Percentiles rank a stretch among this genome's conserved stretches.
Evolutionary conservation across 2,113 vertebrate species (phyloP).

Genomic region (Struthio camelus): DNA sequence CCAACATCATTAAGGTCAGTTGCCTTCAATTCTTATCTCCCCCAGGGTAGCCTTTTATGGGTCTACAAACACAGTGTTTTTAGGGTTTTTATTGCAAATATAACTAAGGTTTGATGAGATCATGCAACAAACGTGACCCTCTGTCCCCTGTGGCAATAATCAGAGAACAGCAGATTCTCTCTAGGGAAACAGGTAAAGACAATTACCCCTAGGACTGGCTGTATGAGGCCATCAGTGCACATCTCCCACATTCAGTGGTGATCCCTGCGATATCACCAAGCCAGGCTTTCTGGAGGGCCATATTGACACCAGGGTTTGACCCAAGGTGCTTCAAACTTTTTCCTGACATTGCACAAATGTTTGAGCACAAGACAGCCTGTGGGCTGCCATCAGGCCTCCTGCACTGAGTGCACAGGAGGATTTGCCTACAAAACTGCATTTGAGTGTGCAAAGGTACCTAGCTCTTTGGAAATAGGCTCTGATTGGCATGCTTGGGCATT

Average conservation of each 20-base stretch:
- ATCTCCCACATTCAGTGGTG: not conserved
- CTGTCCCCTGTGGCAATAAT: not conserved
- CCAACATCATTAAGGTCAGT: slow-evolving; percentile 12
- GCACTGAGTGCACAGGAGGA: not conserved
- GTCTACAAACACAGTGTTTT: not conserved
- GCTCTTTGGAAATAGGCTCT: not conserved
- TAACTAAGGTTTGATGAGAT: not conserved
- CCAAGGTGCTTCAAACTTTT: not conserved
- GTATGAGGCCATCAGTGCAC: not conserved
- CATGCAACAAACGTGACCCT: not conserved
- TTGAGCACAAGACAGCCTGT: not conserved
- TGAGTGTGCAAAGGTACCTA: not conserved
- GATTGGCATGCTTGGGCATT: not conserved
- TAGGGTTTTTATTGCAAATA: not conserved
- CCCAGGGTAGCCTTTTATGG: slow-evolving; percentile 37
- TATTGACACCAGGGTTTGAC: not conserved
- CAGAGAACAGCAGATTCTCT: not conserved
- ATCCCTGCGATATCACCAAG: fast-evolving
- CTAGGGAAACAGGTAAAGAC: not conserved
- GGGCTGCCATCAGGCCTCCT: not conserved
- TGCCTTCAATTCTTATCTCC: slow-evolving; percentile 33
- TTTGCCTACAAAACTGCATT: not conserved
- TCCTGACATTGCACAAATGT: not conserved
- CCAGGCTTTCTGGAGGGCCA: not conserved
- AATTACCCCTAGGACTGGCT: not conserved